Evolutionary conservation across 2,113 vertebrate species (phyloP), one percentile per base, ranked within the genome.

Genomic region (Protobothrops flavoviridis): DNA sequence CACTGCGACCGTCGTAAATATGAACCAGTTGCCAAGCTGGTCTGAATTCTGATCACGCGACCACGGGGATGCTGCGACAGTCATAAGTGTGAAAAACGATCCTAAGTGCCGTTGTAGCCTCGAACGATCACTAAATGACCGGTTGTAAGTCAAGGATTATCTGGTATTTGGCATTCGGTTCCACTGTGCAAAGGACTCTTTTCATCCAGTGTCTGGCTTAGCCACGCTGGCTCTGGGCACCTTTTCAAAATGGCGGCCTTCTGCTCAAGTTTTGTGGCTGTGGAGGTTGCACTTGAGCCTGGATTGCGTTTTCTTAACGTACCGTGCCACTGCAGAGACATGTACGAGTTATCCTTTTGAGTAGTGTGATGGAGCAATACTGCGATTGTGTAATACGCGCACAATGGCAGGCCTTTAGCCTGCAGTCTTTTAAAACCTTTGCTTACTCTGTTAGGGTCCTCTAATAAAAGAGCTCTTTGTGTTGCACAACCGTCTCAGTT

Each of bases 381-480:
- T 50, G 3, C 3, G n/a, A 39, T 90, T 64, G 90, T 91, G 87
- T 53, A 89, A 89, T 45, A 11, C 43, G 7, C 13, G 29, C 23
- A 21, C 93, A 86, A 26, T 8, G 11, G 20, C 24, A 4, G 48
- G 39, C 50, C 55, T 45, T 43, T 55, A 43, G 69, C 33, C 23
- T 57, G 26, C 13, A 56, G 69, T 10, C n/a, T 85, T 45, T 50
- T 4, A 24, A 74, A 29, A 15, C 3, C n/a, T 45, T 43, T 29
- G 21, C 55, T 91, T 9, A 5, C 23, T 94, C 64, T 61, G 4
- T 94, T 87, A 3, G 23, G 15, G 6, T 89, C 61, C 45, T 55
- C 55, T 90, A 57, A 90, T 55, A 86, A 89, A n/a, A 39, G 87
- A 53, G 15, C 17, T 9, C 87, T 64, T 93, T 81, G 85, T 57